These are phyloP conservation scores for Pitangus sulphuratus DNA, from an alignment of 2,797 vertebrate species.

Conservation along the genomic window DNA sequence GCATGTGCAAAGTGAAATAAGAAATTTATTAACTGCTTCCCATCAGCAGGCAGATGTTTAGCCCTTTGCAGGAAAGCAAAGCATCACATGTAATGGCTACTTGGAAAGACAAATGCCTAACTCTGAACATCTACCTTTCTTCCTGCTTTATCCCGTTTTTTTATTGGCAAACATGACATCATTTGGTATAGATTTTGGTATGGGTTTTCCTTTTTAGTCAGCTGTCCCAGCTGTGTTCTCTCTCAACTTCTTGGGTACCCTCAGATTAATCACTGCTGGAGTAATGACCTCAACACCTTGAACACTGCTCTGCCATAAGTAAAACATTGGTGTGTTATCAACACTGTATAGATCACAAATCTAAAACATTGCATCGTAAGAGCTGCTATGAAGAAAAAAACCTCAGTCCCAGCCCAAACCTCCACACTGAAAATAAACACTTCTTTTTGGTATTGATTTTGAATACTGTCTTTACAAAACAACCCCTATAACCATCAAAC, in stretches of 20 bases:
- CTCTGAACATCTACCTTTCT: not conserved
- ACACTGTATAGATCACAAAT: not conserved
- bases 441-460: not conserved
- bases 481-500: not conserved
- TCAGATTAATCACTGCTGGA: accelerated
- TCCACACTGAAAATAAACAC: not conserved
- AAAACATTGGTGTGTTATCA: not conserved
- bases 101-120: not conserved
- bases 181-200: not conserved
- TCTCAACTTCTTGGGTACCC: accelerated
- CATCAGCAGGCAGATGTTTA: not conserved
- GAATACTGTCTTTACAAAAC: not conserved
- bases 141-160: not conserved
- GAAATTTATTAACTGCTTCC: not conserved
- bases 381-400: not conserved
- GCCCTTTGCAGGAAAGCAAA: not conserved
- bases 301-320: not conserved
- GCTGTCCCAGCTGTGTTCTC: not conserved
- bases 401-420: not conserved
- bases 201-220: not conserved
- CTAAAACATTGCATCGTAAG: not conserved
- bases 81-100: accelerated
- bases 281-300: accelerated
- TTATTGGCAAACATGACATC: not conserved
- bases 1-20: not conserved